A percentile compares a stretch with the other conserved stretches of the same genome.
phyloP scores from a whole-genome alignment of 1,140 invertebrate genomes.

The Procambarus virginalis region DNA sequence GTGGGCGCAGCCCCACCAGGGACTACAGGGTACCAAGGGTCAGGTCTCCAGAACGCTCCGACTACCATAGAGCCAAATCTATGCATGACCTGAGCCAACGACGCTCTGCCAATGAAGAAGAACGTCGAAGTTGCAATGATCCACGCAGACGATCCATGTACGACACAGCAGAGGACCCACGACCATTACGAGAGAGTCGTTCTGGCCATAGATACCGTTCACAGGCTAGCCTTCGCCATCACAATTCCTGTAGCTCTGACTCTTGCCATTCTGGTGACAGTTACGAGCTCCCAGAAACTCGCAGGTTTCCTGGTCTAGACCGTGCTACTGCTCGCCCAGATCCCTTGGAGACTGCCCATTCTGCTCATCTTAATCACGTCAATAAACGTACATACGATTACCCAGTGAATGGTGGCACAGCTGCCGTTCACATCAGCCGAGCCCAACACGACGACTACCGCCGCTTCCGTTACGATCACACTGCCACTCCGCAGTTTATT shows the following conservation, averaged over 20 bases:
- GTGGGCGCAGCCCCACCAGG: constrained; percentile 32
- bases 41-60: constrained; percentile 51
- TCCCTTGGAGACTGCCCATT: constrained; percentile 16
- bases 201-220: constrained; percentile 44
- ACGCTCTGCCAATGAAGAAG: constrained; percentile 10
- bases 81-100: constrained; percentile 68
- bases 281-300: constrained; percentile 62
- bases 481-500: constrained; percentile 49
- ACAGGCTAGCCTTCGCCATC: constrained; percentile 44
- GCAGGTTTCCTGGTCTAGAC: constrained; percentile 63
- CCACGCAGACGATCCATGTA: constrained; percentile 65
- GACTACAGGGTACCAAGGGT: constrained; percentile 51
- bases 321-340: constrained; percentile 66
- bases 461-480: constrained; percentile 60
- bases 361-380: neutral
- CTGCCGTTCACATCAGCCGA: constrained; percentile 60
- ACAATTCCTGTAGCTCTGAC: constrained; percentile 53
- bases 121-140: constrained; percentile 29
- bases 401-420: constrained; percentile 66
- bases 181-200: constrained; percentile 36
- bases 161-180: constrained; percentile 46
- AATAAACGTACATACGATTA: constrained; percentile 65
- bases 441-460: constrained; percentile 65
- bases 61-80: constrained; percentile 67
- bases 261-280: constrained; percentile 48